phyloP scores from a whole-genome alignment of 2,888 invertebrate species.

The Rhogogaster chlorosoma region DNA sequence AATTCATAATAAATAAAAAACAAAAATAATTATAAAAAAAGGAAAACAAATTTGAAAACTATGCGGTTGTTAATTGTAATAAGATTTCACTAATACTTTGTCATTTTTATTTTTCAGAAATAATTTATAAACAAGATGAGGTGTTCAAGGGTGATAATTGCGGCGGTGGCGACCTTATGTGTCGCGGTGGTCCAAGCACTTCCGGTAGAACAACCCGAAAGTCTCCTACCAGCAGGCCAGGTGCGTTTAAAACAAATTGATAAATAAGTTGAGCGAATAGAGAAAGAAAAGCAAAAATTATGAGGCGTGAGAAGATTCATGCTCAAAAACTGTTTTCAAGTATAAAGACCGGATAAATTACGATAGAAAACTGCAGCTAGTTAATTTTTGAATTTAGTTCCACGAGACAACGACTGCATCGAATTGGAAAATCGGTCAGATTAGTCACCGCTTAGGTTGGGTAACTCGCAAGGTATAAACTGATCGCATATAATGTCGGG shows the following conservation, averaged over 20 bases:
- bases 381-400: neutral
- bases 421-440: slow-evolving; percentile 35
- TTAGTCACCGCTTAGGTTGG: slow-evolving; percentile 2
- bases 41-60: neutral
- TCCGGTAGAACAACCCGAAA: slow-evolving; percentile 69
- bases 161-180: slow-evolving; percentile 64
- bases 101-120: slow-evolving; percentile 51
- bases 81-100: neutral
- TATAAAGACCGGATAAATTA: neutral
- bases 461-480: neutral
- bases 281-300: neutral
- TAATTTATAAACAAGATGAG: slow-evolving; percentile 66
- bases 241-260: slow-evolving; percentile 62
- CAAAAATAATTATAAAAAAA: neutral
- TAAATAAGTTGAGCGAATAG: neutral
- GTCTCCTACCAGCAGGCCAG: slow-evolving; percentile 68
- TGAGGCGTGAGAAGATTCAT: neutral
- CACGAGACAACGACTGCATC: neutral
- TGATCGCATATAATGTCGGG: neutral
- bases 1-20: neutral
- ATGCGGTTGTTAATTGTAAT: neutral
- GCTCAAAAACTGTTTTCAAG: neutral
- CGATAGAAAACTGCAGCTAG: neutral
- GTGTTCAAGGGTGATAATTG: slow-evolving; percentile 65
- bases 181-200: slow-evolving; percentile 68